Conservation (phyloP, 2,113 vertebrate genomes). For the Larimichthys polyactis region DNA sequence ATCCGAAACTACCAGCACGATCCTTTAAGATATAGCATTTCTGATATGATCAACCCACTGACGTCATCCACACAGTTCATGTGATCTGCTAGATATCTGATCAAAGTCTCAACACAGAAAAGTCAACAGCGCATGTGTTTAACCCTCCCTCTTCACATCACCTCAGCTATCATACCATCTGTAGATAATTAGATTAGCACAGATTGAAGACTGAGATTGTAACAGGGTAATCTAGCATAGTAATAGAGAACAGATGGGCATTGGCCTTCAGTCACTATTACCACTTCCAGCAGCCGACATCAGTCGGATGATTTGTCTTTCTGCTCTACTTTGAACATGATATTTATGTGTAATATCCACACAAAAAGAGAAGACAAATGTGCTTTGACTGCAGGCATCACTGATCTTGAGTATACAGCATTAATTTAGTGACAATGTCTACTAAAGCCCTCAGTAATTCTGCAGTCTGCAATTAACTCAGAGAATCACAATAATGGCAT, state of each 20-base stretch:
- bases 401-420: not conserved
- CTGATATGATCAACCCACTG: not conserved
- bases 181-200: slow-evolving; percentile 71
- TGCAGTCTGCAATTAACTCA: not conserved
- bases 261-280: slow-evolving; percentile 50
- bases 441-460: not conserved
- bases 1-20: not conserved
- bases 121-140: slow-evolving; percentile 12
- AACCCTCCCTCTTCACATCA: not conserved
- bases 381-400: not conserved
- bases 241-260: slow-evolving; percentile 58
- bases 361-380: not conserved
- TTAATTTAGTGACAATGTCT: not conserved
- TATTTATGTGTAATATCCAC: not conserved
- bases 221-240: slow-evolving; percentile 57
- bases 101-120: slow-evolving; percentile 22
- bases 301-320: slow-evolving; percentile 1
- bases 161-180: slow-evolving; percentile 46
- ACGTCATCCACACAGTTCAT: not conserved
- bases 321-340: slow-evolving; percentile 12
- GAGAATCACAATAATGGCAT: not conserved
- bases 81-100: slow-evolving; percentile 18
- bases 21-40: not conserved
- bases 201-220: slow-evolving; percentile 56
- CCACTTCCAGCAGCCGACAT: slow-evolving; percentile 25